Base-by-base conservation (phyloP, 2,888 invertebrate genomes). In the Crocallis elinguaria region DNA sequence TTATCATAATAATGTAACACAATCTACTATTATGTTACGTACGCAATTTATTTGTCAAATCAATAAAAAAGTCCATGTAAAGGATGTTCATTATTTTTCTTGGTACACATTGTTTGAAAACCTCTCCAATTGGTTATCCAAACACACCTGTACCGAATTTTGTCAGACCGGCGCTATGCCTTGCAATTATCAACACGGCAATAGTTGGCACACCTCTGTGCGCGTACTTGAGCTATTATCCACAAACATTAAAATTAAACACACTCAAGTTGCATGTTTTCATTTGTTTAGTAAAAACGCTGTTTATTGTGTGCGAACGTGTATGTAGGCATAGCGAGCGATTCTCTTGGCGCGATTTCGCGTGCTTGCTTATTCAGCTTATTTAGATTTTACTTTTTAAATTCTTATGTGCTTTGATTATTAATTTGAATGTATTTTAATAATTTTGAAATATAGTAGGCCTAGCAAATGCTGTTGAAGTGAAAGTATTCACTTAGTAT, bases 61-160 rank as follows among this genome's bases (percentile, higher is more conserved):
- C 46, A 57, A 56, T 48, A 49, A 52, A 55, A 52, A 37, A 60
- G 59, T 60, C 57, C 62, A 54, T 60, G 49, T 53, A 49, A 56
- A 54, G 38, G 52, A 56, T 45, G 44, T 32, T 45, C 36, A 70
- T 67, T 76, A 71, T 77, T 75, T 62, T 74, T 65, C 63, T 71
- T 65, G 62, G 57, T 60, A 62, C 68, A 73, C 43, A 58, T 51
- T 77, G 58, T 77, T 77, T 77, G 70, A 69, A 72, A 69, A 69
- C 72, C 67, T 69, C 76, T 77, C 66, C 52, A 69, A 55, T 56
- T 44, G 64, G 49, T 61, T 69, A 57, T 57, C 41, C 61, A 74
- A 77, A 76, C 46, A 75, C 44, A 61, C 54, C 60, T 66, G 65
- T 57, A 33, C 14, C 39, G 39, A 57, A 55, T 57, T 60, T 50